These are phyloP conservation scores for Nephila pilipes DNA, from an alignment of 1,140 invertebrate genomes.

Conservation along the genomic window DNA sequence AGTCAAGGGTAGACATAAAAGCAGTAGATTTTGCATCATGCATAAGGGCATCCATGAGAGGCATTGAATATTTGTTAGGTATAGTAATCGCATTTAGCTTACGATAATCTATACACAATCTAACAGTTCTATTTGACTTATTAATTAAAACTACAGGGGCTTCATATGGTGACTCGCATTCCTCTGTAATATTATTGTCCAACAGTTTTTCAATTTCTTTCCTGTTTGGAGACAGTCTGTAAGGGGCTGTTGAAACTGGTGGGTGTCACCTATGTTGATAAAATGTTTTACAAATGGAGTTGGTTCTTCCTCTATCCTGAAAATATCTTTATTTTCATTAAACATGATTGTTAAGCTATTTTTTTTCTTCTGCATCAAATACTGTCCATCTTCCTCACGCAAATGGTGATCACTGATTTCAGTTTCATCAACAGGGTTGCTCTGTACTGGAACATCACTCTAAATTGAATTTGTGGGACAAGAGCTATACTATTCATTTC, in stretches of 20 bases:
- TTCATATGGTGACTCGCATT: no score
- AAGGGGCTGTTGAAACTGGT: neutral
- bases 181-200: no score
- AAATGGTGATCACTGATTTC: no score
- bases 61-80: neutral
- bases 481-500: no score
- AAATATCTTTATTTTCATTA: neutral
- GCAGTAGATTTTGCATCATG: neutral
- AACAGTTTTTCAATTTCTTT: no score
- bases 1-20: neutral
- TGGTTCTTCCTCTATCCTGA: neutral
- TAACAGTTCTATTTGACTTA: no score
- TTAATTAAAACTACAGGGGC: no score
- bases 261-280: neutral
- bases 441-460: no score
- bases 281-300: neutral
- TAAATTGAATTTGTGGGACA: no score
- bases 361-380: neutral
- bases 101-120: no score
- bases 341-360: neutral
- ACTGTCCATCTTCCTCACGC: neutral
- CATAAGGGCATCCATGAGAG: neutral
- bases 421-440: no score
- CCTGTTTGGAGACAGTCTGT: neutral
- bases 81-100: neutral